A percentile compares a stretch with the other conserved stretches of the same genome.
phyloP scores from a whole-genome alignment of 2,888 invertebrate genomes.

The Schrankia costaestrigalis region DNA sequence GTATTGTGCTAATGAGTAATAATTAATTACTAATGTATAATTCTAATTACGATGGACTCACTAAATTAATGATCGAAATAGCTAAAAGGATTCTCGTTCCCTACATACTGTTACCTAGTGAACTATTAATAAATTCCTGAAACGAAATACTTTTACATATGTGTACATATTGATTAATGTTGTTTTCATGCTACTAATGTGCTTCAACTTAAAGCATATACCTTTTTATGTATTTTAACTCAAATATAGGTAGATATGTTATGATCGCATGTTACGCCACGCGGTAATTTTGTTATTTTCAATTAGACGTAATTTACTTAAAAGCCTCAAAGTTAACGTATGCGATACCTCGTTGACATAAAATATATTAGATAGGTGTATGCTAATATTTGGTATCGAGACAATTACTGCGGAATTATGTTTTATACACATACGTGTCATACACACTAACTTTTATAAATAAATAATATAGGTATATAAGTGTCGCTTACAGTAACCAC shows the following conservation, averaged over 20 bases:
- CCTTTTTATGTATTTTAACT: too few relatives aligned
- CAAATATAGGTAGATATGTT: background rate
- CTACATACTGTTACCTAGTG: background rate
- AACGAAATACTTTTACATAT: too few relatives aligned
- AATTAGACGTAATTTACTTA: conserved; percentile 37
- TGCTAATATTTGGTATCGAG: background rate
- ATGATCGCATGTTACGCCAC: conserved; percentile 31
- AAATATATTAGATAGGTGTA: conserved; percentile 13
- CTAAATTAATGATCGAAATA: background rate
- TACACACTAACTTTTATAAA: too few relatives aligned
- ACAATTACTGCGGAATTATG: background rate
- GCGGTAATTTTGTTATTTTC: conserved; percentile 27
- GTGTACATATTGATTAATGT: too few relatives aligned
- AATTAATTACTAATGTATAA: too few relatives aligned
- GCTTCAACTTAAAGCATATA: too few relatives aligned
- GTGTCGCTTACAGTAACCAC: too few relatives aligned
- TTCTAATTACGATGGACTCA: too few relatives aligned
- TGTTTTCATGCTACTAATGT: background rate
- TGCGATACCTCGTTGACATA: conserved; percentile 18
- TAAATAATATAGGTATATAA: too few relatives aligned
- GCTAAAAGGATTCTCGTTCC: background rate
- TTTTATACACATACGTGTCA: too few relatives aligned
- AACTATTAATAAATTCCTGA: background rate
- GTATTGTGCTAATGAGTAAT: too few relatives aligned
- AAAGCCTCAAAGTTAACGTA: conserved; percentile 35